Conservation (phyloP, 2,888 invertebrate species). For the Andrena marginata region DNA sequence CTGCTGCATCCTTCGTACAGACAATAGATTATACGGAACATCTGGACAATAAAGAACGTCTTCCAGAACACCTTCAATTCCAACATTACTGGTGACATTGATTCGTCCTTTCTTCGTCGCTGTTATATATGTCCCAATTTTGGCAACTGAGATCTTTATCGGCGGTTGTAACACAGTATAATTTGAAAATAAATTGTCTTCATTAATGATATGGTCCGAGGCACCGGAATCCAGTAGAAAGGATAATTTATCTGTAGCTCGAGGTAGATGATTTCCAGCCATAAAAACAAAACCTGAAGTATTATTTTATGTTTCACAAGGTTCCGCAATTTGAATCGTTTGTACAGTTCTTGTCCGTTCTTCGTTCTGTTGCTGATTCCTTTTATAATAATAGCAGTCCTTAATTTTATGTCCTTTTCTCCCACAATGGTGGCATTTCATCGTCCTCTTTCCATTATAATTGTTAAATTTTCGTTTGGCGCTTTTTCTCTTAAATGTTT, state of each 20-base stretch:
- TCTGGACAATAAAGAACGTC: constrained; percentile 5
- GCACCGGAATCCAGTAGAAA: constrained; percentile 5
- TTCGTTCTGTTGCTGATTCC: background rate
- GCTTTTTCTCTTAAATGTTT: background rate
- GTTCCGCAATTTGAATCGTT: background rate
- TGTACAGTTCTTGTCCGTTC: background rate
- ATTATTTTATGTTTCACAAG: background rate
- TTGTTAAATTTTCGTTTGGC: background rate
- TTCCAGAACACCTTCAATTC: background rate
- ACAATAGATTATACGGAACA: background rate
- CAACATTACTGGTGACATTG: background rate
- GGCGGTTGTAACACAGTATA: background rate
- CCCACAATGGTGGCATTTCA: constrained; percentile 11
- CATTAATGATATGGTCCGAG: background rate
- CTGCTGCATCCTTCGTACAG: constrained; percentile 5
- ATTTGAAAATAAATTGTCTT: background rate
- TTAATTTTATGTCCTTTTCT: constrained; percentile 2
- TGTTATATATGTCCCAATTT: background rate
- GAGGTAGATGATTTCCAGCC: background rate
- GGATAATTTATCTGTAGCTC: background rate
- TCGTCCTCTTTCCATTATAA: background rate
- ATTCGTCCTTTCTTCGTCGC: background rate
- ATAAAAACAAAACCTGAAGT: background rate
- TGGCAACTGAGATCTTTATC: background rate
- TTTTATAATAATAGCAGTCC: constrained; percentile 13